These are phyloP conservation scores for Molossus molossus DNA, from an alignment of 2,797 vertebrate species.

Conservation along the genomic window DNA sequence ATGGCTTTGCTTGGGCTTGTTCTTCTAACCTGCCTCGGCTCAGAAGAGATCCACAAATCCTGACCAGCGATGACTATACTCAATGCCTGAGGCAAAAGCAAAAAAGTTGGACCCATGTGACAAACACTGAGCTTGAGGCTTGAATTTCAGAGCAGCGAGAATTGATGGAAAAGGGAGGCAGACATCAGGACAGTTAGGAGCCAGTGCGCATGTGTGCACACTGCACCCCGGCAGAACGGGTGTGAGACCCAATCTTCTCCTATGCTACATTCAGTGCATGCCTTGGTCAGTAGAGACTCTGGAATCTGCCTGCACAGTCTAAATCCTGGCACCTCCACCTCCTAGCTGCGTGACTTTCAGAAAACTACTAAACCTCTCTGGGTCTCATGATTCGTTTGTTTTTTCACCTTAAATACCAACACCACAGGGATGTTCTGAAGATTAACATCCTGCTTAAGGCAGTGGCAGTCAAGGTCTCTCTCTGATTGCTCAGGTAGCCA, in stretches of 20 bases:
- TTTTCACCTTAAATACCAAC: not conserved
- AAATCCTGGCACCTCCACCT: not conserved
- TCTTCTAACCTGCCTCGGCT: not conserved
- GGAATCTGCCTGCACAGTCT: not conserved
- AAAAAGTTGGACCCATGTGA: not conserved
- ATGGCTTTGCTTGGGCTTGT: not conserved
- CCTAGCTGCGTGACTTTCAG: not conserved
- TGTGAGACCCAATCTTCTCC: not conserved
- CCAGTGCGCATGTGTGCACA: fast-evolving
- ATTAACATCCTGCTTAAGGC: not conserved
- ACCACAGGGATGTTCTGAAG: not conserved
- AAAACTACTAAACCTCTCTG: not conserved
- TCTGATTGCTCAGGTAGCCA: not conserved
- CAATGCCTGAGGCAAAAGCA: not conserved
- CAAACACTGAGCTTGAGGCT: not conserved
- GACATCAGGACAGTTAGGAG: not conserved
- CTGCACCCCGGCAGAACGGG: fast-evolving
- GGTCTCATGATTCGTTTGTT: not conserved
- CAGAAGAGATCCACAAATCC: not conserved
- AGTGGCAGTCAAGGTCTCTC: not conserved
- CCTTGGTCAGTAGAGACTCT: fast-evolving
- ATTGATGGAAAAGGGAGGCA: not conserved
- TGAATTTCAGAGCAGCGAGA: not conserved
- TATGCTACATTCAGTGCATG: not conserved
- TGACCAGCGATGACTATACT: not conserved